A percentile compares a stretch with the other conserved stretches of the same genome.
phyloP scores from a whole-genome alignment of 2,888 invertebrate species.

The Lasius platythorax region DNA sequence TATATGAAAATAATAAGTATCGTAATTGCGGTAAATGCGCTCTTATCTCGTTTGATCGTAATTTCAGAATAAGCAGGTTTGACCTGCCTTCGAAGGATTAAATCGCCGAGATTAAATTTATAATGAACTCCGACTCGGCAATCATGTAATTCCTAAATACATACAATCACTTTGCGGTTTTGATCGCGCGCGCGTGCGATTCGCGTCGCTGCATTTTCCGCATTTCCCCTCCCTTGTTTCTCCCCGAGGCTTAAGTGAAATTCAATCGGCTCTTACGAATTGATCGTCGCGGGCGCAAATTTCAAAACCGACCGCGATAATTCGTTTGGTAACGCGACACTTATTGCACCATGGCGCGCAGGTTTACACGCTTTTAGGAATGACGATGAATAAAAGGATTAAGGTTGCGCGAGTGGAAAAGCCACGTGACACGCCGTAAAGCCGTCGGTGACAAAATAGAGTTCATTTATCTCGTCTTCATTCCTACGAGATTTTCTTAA shows the following conservation, averaged over 20 bases:
- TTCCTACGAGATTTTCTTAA: constrained; percentile 11
- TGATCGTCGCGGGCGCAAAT: constrained; percentile 41
- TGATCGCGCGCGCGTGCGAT: constrained; percentile 20
- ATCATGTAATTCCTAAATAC: constrained; percentile 25
- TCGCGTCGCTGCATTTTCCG: constrained; percentile 19
- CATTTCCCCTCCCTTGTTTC: not conserved
- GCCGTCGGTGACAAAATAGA: constrained; percentile 29
- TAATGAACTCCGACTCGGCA: constrained; percentile 22
- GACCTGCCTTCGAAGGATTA: not conserved
- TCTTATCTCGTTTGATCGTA: constrained; percentile 5
- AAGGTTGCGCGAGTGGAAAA: constrained; percentile 49
- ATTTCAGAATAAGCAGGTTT: constrained; percentile 2
- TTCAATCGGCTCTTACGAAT: constrained; percentile 48
- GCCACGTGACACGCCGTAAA: constrained; percentile 43
- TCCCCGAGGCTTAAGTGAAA: constrained; percentile 46
- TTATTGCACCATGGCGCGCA: constrained; percentile 59
- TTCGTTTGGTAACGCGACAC: constrained; percentile 68
- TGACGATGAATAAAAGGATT: constrained; percentile 55
- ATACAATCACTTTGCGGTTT: constrained; percentile 8
- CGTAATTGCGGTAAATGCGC: constrained; percentile 7
- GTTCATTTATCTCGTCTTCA: constrained; percentile 36
- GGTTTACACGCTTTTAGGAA: constrained; percentile 55
- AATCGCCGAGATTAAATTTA: constrained; percentile 33
- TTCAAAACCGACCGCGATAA: constrained; percentile 55
- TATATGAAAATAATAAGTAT: constrained; percentile 16